Base-by-base conservation (phyloP, 2,797 vertebrate genomes). In the Philypnodon macrostomus region DNA sequence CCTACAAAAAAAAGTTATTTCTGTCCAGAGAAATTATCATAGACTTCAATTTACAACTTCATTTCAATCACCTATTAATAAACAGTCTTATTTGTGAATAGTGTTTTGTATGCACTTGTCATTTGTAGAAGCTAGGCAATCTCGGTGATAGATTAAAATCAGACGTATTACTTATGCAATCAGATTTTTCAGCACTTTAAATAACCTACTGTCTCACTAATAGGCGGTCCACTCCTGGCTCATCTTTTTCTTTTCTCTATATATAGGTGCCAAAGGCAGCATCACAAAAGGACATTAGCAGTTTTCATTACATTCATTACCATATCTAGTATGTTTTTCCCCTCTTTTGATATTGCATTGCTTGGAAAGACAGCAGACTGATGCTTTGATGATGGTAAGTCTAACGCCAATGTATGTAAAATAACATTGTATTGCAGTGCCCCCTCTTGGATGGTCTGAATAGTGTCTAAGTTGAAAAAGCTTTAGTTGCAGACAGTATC, bases 391-490 rank as follows among this genome's bases (percentile, higher is more conserved):
- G 54, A 53, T 24, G 17, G 12, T 29, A 59, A 6, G 42, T 38
- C 7, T 38, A 16, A 50, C 26, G 7, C 4, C 15, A 12, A 40
- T 14, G 33, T 36, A 10, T 19, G 49, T 16, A 15, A 9, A 39
- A 65, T 60, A 51, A 7, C 17, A 44, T 67, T 75, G 79, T 75
- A 56, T 72, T 63, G 37, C 31, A 81, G 75, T 75, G 70, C 80
- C 85, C 80, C 64, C 85, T 83, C 77, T 31, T 86, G 87, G 30
- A 32, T 18, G 4, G 55, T 18, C 8, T 42, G 14, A 30, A 44
- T 19, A 16, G 1, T 14, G 39, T 14, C 26, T 1, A 1, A 23
- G 27, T 2, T n/a, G n/a, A n/a, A n/a, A n/a, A n/a, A n/a, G n/a
- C n/a, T n/a, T n/a, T n/a, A n/a, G n/a, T n/a, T n/a, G n/a, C n/a